Evolutionary conservation across 2,113 vertebrate species (phyloP).

Genomic region (Rhinolophus ferrumequinum): DNA sequence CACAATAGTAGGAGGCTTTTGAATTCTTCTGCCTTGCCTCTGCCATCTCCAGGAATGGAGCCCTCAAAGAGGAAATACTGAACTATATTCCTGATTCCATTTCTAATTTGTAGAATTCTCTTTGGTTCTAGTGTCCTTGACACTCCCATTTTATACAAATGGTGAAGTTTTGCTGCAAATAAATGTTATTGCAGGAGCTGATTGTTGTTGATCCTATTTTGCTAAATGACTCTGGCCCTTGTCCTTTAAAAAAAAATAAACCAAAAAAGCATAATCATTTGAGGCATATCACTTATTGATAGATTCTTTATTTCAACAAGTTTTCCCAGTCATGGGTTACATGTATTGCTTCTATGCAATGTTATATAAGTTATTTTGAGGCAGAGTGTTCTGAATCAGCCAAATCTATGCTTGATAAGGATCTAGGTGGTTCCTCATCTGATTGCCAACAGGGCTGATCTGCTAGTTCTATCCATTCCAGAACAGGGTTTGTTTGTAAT

Average conservation of each 20-base stretch:
- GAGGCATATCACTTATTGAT: background rate
- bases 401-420: constrained; percentile 8
- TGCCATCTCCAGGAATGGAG: background rate
- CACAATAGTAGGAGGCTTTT: background rate
- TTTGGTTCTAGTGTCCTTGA: background rate
- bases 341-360: background rate
- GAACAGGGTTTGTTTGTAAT: constrained; percentile 44
- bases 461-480: constrained; percentile 49
- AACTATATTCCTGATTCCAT: background rate
- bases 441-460: background rate
- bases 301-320: constrained; percentile 34
- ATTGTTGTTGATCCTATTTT: constrained; percentile 6
- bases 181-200: background rate
- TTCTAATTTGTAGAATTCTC: background rate
- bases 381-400: constrained; percentile 42
- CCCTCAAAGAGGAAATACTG: background rate
- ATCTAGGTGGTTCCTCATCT: constrained; percentile 36
- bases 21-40: background rate
- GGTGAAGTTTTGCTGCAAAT: background rate
- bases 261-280: background rate
- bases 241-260: constrained; percentile 37
- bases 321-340: background rate
- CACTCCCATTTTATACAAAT: background rate
- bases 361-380: background rate
- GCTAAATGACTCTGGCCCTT: constrained; percentile 39